A percentile compares a stretch with the other conserved stretches of the same genome.
Conservation (phyloP, 2,888 invertebrate species). For the Scaptomyza parva region DNA sequence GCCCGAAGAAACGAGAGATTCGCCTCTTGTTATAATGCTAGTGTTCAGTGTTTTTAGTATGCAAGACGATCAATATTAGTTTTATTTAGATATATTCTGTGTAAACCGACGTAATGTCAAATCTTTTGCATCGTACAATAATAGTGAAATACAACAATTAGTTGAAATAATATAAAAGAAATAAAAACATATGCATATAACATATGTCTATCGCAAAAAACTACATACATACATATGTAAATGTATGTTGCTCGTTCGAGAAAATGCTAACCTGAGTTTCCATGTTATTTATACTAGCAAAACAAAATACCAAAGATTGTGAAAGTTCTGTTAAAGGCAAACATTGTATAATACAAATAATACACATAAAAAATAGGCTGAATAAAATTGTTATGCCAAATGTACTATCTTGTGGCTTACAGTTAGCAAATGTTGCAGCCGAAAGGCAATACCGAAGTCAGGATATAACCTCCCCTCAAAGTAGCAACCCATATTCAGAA, state of each 20-base stretch:
- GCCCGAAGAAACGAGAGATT: conserved; percentile 36
- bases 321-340: conserved; percentile 36
- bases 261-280: conserved; percentile 25
- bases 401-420: conserved; percentile 83
- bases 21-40: conserved; percentile 18
- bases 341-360: conserved; percentile 15
- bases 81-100: conserved; percentile 57
- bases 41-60: conserved; percentile 22
- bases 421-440: conserved; percentile 77
- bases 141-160: conserved; percentile 20
- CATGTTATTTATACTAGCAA: conserved; percentile 1
- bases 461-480: conserved; percentile 53
- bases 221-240: conserved; percentile 3
- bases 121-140: conserved; percentile 26
- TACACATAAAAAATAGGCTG: conserved; percentile 69
- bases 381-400: conserved; percentile 75
- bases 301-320: conserved; percentile 33
- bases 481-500: conserved; percentile 62
- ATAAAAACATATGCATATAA: conserved; percentile 19
- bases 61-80: conserved; percentile 36
- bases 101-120: conserved; percentile 36
- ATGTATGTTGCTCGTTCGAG: conserved; percentile 3
- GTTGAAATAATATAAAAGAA: conserved; percentile 19
- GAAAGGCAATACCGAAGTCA: conserved; percentile 45
- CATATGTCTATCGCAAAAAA: conserved; percentile 7